Conservation (phyloP, 35 echinoderm and acorn worm genomes). For the Patiria miniata region DNA sequence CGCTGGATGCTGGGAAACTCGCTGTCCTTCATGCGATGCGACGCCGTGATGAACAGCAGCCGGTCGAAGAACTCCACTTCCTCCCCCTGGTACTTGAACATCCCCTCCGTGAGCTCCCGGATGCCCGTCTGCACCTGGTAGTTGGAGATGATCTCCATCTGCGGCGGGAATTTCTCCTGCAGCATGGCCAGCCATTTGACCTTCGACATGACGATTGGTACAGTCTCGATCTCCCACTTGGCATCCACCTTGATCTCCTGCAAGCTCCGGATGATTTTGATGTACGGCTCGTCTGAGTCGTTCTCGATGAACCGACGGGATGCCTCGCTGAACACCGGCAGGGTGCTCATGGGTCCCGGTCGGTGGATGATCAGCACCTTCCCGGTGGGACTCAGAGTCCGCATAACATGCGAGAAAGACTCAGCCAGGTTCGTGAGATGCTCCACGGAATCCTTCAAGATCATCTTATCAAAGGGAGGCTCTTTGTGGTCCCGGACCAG, state of each 20-base stretch:
- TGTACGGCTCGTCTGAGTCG: slow-evolving; percentile 87
- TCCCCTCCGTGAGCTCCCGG: slow-evolving; percentile 93
- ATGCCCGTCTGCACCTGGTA: slow-evolving; percentile 75
- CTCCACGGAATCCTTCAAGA: slow-evolving; percentile 85
- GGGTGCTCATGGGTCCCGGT: slow-evolving; percentile 89
- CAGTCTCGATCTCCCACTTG: slow-evolving; percentile 88
- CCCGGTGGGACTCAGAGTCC: slow-evolving; percentile 61
- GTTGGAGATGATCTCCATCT: slow-evolving; percentile 84
- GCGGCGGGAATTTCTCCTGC: slow-evolving; percentile 86
- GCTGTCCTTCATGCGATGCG: slow-evolving; percentile 72
- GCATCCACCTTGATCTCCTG: slow-evolving; percentile 83
- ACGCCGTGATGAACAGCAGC: slow-evolving; percentile 83
- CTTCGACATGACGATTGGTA: slow-evolving; percentile 94
- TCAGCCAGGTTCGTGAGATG: slow-evolving; percentile 74
- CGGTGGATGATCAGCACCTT: slow-evolving; percentile 85
- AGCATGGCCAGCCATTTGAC: slow-evolving; percentile 97
- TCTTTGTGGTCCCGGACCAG: slow-evolving; percentile 50
- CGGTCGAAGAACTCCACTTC: slow-evolving; percentile 96
- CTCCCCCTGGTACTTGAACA: slow-evolving; percentile 97
- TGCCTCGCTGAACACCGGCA: slow-evolving; percentile 87
- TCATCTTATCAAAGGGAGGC: slow-evolving; percentile 93
- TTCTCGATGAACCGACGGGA: slow-evolving; percentile 67
- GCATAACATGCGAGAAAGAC: slow-evolving; percentile 83
- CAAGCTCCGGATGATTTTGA: slow-evolving; percentile 74
- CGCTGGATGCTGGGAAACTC: slow-evolving; percentile 94